Conservation (phyloP, 2,113 vertebrate species). For the Stegostoma tigrinum region DNA sequence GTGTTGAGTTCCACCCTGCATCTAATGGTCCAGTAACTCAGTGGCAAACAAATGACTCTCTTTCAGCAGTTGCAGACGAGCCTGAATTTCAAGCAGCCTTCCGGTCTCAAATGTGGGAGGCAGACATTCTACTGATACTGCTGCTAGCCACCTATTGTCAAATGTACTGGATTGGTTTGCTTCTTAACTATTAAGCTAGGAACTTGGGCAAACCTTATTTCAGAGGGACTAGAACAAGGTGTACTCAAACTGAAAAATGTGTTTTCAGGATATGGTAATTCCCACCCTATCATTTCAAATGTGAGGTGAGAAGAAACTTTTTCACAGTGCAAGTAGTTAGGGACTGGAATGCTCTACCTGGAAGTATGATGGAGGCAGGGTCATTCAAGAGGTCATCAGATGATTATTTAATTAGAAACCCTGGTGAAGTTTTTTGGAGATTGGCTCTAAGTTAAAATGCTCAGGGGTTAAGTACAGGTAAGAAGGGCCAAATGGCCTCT, state of each 20-base stretch:
- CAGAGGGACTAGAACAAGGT: background rate
- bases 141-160: background rate
- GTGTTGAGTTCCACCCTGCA: background rate
- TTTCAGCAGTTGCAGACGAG: background rate
- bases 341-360: no score
- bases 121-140: background rate
- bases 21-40: constrained; percentile 1
- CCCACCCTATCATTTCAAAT: background rate
- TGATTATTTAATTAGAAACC: no score
- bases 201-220: background rate
- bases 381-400: no score
- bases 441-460: no score
- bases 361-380: no score
- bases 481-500: no score
- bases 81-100: background rate
- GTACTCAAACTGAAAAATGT: background rate
- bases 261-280: background rate
- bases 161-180: background rate
- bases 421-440: no score
- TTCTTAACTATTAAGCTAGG: background rate
- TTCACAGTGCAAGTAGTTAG: no score
- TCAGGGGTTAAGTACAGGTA: no score
- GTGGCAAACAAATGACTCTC: constrained; percentile 5
- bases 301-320: no score
- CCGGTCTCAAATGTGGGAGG: background rate